phyloP scores from a whole-genome alignment of 1,140 invertebrate species.

The Cydia splendana region DNA sequence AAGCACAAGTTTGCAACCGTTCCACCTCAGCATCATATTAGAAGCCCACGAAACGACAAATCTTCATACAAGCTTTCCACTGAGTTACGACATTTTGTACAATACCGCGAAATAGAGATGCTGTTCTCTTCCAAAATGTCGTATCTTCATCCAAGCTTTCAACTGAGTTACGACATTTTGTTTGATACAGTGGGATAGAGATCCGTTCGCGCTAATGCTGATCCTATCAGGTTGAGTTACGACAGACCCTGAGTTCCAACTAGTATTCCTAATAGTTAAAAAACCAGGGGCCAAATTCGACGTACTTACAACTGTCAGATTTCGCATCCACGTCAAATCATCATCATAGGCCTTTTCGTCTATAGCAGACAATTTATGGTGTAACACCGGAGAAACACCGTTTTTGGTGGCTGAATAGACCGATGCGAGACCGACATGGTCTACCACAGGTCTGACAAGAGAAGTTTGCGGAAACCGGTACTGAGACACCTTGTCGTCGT shows the following conservation, averaged over 20 bases:
- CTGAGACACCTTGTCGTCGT: too few species aligned
- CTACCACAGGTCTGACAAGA: too few species aligned
- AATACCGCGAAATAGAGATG: too few species aligned
- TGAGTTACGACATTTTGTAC: background rate
- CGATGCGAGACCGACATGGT: too few species aligned
- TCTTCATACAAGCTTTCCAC: background rate
- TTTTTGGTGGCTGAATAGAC: too few species aligned
- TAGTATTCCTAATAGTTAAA: background rate
- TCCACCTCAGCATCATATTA: background rate
- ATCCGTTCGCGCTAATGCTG: conserved; percentile 23
- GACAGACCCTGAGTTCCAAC: background rate
- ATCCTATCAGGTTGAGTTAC: conserved; percentile 7
- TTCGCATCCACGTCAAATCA: too few species aligned
- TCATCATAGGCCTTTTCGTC: too few species aligned
- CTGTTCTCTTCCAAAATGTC: background rate
- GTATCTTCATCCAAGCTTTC: background rate
- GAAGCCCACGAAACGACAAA: background rate
- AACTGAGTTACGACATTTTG: background rate
- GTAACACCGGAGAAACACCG: too few species aligned
- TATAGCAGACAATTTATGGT: too few species aligned
- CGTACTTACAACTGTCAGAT: too few species aligned
- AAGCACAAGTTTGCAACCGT: background rate
- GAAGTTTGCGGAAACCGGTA: too few species aligned
- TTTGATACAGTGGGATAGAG: background rate
- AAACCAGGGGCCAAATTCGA: too few species aligned